Base-by-base conservation (phyloP, 2,888 invertebrate genomes). In the Athripsodes cinereus region DNA sequence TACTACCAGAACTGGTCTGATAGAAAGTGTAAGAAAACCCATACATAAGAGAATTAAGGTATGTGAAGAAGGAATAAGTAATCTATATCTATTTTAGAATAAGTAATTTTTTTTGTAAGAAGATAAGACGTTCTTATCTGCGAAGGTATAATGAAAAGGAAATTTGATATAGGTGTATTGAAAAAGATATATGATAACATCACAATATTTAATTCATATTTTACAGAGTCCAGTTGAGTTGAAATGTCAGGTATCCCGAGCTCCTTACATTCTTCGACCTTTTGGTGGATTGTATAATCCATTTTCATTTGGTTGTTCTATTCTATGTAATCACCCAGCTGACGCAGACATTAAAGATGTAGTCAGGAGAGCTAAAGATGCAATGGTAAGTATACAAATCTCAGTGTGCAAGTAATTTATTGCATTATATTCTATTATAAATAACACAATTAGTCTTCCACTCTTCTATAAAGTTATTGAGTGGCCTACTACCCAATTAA, bases 311-410 rank as follows among this genome's bases (percentile, higher is more conserved):
- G 84, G 85, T 5, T 92, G 92, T 69, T 92, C 92, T 0, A 84
- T 92, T 6, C 77, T 92, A 8, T 92, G 92, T 74, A 92, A 92
- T 70, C 92, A 92, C 72, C 92, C 92, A 0, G 86, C 89, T 1
- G 88, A 90, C 58, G 80, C 75, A 19, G 86, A 85, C 51, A 84
- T 87, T 0, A 87, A 84, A 69, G 84, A 88, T 67, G 81, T 85
- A 52, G 83, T 91, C 1, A 85, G 82, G 68, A 80, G 84, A 59
- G 84, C 86, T 1, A 90, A 88, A 70, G 85, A 86, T 58, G 79
- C 82, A 57, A 83, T 86, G 85, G 88, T 84, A 75, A 71, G 68
- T 59, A 62, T 10, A 10, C 8, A 34, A 10, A 10, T 34, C 34
- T 34, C n/a, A n/a, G n/a, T n/a, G n/a, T n/a, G n/a, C n/a, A n/a